These are phyloP conservation scores for Oligia strigilis DNA, from an alignment of 2,888 invertebrate genomes.

Conservation along the genomic window DNA sequence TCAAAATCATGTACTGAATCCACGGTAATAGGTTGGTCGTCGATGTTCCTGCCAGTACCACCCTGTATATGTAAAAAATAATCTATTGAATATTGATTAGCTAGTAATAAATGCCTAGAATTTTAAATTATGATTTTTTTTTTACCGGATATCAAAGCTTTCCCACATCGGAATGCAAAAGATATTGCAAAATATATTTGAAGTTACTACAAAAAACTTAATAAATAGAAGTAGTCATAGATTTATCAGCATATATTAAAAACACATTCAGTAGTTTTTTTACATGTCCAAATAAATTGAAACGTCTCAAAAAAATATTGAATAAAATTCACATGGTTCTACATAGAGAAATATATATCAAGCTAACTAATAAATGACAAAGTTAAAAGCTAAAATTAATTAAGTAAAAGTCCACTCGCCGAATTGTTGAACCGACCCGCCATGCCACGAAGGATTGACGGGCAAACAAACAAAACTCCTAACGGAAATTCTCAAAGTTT, in stretches of 20 bases:
- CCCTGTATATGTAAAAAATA: neutral
- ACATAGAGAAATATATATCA: constrained; percentile 33
- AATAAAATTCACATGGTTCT: constrained; percentile 20
- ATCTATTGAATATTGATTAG: neutral
- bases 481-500: constrained; percentile 74
- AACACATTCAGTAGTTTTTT: constrained; percentile 15
- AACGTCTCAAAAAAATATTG: constrained; percentile 4
- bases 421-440: constrained; percentile 67
- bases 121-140: neutral
- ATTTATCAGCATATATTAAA: constrained; percentile 27
- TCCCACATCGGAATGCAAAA: neutral
- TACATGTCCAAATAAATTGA: constrained; percentile 15
- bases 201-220: constrained; percentile 7
- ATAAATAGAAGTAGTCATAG: constrained; percentile 6
- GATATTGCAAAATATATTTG: neutral
- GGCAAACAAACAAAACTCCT: constrained; percentile 77
- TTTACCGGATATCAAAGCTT: neutral
- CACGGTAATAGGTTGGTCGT: too few relatives aligned
- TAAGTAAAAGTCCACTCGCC: constrained; percentile 66
- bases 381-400: constrained; percentile 65
- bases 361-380: constrained; percentile 42
- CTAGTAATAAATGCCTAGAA: neutral
- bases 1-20: too few relatives aligned
- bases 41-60: too few relatives aligned
- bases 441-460: constrained; percentile 64